These are phyloP conservation scores for Zaprionus taronus DNA, from an alignment of 1,140 invertebrate species.

Conservation along the genomic window DNA sequence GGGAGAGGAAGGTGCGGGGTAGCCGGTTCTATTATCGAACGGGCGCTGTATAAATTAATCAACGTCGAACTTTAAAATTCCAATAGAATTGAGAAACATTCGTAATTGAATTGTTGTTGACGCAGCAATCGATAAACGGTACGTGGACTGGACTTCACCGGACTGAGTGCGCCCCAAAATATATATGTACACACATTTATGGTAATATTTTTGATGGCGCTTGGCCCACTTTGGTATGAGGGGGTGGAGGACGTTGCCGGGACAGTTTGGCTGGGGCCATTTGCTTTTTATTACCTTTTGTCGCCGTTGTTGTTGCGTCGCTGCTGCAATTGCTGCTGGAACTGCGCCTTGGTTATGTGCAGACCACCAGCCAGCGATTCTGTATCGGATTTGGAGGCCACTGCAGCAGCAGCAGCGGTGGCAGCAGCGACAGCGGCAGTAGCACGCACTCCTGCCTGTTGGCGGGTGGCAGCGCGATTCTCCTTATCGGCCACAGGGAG, in stretches of 20 bases:
- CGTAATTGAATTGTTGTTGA: slow-evolving; percentile 63
- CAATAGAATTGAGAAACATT: slow-evolving; percentile 39
- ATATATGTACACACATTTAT: slow-evolving; percentile 41
- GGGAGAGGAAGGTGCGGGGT: background rate
- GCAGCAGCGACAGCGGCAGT: slow-evolving; percentile 57
- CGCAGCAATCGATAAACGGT: slow-evolving; percentile 59
- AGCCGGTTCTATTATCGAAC: slow-evolving; percentile 20
- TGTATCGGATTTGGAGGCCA: slow-evolving; percentile 51
- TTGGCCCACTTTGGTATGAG: slow-evolving; percentile 45
- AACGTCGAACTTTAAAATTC: slow-evolving; percentile 53
- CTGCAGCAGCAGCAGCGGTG: slow-evolving; percentile 40
- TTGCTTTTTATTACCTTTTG: slow-evolving; percentile 69
- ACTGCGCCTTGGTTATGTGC: slow-evolving; percentile 80
- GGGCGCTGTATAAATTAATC: slow-evolving; percentile 68
- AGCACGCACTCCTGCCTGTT: slow-evolving; percentile 66
- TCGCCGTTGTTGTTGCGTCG: slow-evolving; percentile 53
- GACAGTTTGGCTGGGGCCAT: too few species aligned
- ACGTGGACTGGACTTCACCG: background rate
- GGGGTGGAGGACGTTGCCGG: background rate
- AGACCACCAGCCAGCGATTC: slow-evolving; percentile 65
- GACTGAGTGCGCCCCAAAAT: slow-evolving; percentile 13
- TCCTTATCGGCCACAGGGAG: slow-evolving; percentile 23
- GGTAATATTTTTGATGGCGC: slow-evolving; percentile 54
- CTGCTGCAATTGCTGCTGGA: slow-evolving; percentile 76
- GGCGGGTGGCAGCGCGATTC: slow-evolving; percentile 48